A percentile compares a stretch with the other conserved stretches of the same genome.
Conservation (phyloP, 2,888 invertebrate genomes). For the Margaritifera margaritifera region DNA sequence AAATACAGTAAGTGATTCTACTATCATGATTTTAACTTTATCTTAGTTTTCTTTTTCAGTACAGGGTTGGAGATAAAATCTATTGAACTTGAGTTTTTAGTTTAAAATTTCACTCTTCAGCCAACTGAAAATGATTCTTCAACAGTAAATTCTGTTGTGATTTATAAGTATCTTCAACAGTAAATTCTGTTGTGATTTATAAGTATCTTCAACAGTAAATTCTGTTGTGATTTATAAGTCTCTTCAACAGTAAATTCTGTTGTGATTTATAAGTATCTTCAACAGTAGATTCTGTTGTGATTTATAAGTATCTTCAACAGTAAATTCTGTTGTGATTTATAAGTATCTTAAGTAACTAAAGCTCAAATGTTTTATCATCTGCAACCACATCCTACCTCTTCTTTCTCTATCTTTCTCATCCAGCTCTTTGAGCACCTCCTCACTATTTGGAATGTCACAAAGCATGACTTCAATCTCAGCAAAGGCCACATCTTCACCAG, state of each 20-base stretch:
- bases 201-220: background rate
- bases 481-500: constrained; percentile 63
- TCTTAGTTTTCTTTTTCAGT: no score
- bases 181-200: background rate
- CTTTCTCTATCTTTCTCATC: constrained; percentile 52
- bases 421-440: constrained; percentile 52
- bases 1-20: no score
- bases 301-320: background rate
- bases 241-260: no score
- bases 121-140: no score
- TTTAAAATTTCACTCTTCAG: no score
- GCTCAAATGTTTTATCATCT: background rate
- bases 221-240: background rate
- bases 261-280: background rate
- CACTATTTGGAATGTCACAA: constrained; percentile 64
- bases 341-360: background rate
- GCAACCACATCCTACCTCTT: constrained; percentile 39
- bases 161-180: background rate
- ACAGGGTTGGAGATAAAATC: no score
- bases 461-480: constrained; percentile 69
- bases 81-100: no score
- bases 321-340: background rate
- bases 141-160: background rate
- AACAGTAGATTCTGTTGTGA: background rate
- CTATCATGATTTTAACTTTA: no score